Evolutionary conservation across 2,797 vertebrate species (phyloP).

Genomic region (Lerista edwardsae): DNA sequence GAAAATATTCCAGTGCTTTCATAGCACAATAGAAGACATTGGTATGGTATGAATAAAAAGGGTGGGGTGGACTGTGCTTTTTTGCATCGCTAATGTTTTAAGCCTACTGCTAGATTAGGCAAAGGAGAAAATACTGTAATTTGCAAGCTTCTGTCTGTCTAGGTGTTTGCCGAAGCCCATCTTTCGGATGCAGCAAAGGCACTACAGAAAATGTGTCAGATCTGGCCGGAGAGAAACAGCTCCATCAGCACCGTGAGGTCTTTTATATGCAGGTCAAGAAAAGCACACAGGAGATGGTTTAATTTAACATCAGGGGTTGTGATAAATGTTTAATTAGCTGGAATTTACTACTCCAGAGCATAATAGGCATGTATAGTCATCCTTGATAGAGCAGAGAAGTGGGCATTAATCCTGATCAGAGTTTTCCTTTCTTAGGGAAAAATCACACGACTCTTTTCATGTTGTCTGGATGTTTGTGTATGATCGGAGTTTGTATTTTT

Average conservation of each 20-base stretch:
- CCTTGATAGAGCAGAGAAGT: neutral
- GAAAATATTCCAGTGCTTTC: neutral
- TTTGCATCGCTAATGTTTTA: neutral
- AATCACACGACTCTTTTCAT: no score
- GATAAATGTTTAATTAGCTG: slow-evolving; percentile 37
- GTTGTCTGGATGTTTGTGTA: no score
- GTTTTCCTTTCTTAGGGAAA: no score
- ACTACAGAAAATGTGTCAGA: slow-evolving; percentile 11
- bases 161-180: neutral
- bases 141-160: neutral
- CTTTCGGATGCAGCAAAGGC: neutral
- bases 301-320: slow-evolving; percentile 17
- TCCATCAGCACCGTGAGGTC: neutral
- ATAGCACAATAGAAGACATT: neutral
- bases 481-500: no score
- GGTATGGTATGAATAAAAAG: neutral
- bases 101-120: neutral
- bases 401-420: neutral
- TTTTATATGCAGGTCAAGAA: slow-evolving; percentile 36
- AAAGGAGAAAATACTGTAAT: neutral
- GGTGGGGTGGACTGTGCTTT: neutral
- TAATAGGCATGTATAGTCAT: neutral
- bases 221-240: neutral
- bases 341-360: neutral
- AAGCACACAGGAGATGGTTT: slow-evolving; percentile 7